These are phyloP conservation scores for Elysia chlorotica DNA, from an alignment of 1,140 invertebrate species.

Conservation along the genomic window DNA sequence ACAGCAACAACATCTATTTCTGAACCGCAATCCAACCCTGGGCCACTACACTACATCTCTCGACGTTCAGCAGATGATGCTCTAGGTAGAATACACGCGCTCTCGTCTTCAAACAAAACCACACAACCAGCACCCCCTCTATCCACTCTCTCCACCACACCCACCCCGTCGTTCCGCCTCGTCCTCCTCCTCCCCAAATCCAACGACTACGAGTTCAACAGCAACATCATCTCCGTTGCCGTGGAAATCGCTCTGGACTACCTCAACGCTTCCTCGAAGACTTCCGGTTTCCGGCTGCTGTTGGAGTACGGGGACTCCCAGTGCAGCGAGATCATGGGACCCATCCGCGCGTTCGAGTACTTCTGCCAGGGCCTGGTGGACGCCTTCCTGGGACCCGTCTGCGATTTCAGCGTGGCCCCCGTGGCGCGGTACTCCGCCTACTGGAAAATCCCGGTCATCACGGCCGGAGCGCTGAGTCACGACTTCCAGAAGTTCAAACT, in stretches of 20 bases:
- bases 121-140: too few species aligned
- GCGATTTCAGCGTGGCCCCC: constrained; percentile 88
- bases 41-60: too few species aligned
- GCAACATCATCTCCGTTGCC: too few species aligned
- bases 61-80: too few species aligned
- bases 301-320: neutral
- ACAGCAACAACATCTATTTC: too few species aligned
- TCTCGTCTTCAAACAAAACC: too few species aligned
- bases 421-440: constrained; percentile 83
- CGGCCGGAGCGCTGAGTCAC: constrained; percentile 72
- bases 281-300: neutral
- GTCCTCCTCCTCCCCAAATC: too few species aligned
- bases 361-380: neutral
- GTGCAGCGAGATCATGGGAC: neutral
- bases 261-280: neutral
- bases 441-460: constrained; percentile 86
- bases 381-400: constrained; percentile 86
- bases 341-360: neutral
- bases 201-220: too few species aligned
- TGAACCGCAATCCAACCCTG: too few species aligned
- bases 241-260: neutral
- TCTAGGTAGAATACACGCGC: too few species aligned
- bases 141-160: too few species aligned
- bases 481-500: neutral
- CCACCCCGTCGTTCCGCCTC: too few species aligned